phyloP scores from a whole-genome alignment of 2,888 invertebrate genomes.

The Myopa testacea region DNA sequence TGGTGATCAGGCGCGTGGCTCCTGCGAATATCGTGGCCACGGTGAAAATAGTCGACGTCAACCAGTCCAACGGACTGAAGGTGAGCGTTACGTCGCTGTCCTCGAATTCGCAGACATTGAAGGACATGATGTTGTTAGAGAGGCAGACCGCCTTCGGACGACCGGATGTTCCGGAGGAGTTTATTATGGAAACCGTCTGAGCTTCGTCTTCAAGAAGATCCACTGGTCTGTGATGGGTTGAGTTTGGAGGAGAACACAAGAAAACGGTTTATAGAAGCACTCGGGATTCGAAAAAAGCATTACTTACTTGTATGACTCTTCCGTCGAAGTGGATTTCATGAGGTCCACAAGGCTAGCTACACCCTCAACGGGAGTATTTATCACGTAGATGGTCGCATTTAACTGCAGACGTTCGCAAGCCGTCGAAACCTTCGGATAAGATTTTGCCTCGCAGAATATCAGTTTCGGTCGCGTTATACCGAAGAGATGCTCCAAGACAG shows the following conservation, averaged over 20 bases:
- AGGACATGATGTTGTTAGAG: constrained; percentile 38
- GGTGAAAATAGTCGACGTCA: constrained; percentile 3
- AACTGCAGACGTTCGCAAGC: not conserved
- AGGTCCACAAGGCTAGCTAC: not conserved
- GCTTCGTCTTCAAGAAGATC: not conserved
- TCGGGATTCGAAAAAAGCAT: not conserved
- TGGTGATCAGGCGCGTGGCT: constrained; percentile 51
- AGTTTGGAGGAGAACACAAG: not conserved
- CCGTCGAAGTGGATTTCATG: not conserved
- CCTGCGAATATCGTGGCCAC: constrained; percentile 53
- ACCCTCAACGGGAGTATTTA: constrained; percentile 3
- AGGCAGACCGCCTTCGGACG: constrained; percentile 57
- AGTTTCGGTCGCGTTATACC: constrained; percentile 25
- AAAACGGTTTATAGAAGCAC: not conserved
- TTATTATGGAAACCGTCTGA: constrained; percentile 50
- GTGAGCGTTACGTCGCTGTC: not conserved
- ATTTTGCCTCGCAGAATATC: constrained; percentile 27
- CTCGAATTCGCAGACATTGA: not conserved
- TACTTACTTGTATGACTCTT: constrained; percentile 10
- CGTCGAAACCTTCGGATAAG: constrained; percentile 3
- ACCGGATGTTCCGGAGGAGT: constrained; percentile 63
- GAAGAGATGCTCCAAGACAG: constrained; percentile 17
- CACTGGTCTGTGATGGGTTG: no score
- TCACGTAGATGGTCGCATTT: constrained; percentile 9
- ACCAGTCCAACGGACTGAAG: constrained; percentile 26